Evolutionary conservation across 2,888 invertebrate genomes (phyloP), one percentile per base, ranked within the genome.

Genomic region (Halictus quadricinctus): DNA sequence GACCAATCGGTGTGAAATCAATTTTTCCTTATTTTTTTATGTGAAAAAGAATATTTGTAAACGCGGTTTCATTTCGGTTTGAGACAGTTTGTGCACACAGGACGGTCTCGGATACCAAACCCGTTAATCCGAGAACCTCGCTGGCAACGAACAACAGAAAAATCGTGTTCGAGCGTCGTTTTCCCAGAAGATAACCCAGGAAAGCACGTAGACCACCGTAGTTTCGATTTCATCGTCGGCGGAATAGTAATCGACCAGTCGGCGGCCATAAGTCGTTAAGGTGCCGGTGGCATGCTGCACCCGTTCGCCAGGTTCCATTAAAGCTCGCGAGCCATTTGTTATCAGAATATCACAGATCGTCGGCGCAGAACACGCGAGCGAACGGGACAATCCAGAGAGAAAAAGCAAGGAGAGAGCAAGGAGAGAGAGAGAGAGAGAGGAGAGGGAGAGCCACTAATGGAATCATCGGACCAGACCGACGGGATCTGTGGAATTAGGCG

Each of bases 401-500:
- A n/a, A n/a, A 12, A n/a, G 58, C 21, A 10, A 10, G 58, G 58
- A 58, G n/a, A n/a, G 58, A 54, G 21, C 0, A 29, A 1, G 29
- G 29, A 21, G n/a, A 58, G 54, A 21, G 8, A 54, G 3, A n/a
- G n/a, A n/a, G n/a, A n/a, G 1, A 54, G 21, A 72, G 60, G n/a
- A 54, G 1, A 54, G n/a, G 66, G 60, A 50, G 46, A 60, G 48
- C 72, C 50, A 66, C 85, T 85, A 85, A 85, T 85, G 84, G 85
- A 81, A 85, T 84, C 85, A 79, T 85, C 81, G 81, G 54, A 54
- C 78, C 84, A 46, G 76, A 72, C 72, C 81, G 75, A 64, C 36
- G 21, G 29, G 70, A 85, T 77, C 80, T 64, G 81, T 54, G 81
- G 80, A 88, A 88, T 88, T 88, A 87, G 88, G 87, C 87, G 85